Percentiles rank a stretch among this genome's conserved stretches.
These are phyloP conservation scores for Trilocha varians DNA, from an alignment of 2,888 invertebrate genomes.

Conservation along the genomic window DNA sequence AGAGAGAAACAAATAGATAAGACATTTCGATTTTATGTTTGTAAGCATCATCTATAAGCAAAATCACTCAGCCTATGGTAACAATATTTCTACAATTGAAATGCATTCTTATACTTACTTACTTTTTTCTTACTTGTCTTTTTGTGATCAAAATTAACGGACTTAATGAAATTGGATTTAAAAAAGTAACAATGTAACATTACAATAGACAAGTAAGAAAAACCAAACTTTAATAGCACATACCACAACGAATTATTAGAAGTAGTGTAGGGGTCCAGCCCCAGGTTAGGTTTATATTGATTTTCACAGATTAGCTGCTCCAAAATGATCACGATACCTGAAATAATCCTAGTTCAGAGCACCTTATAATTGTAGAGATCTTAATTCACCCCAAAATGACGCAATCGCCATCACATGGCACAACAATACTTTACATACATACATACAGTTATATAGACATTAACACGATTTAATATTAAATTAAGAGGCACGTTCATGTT, in stretches of 20 bases:
- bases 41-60: conserved; percentile 17
- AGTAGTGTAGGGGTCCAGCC: conserved; percentile 53
- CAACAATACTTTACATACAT: conserved; percentile 56
- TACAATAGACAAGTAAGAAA: too few relatives aligned
- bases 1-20: background rate
- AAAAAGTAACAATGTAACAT: too few relatives aligned
- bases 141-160: too few relatives aligned
- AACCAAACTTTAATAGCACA: too few relatives aligned
- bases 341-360: conserved; percentile 70
- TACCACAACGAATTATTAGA: conserved; percentile 20
- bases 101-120: conserved; percentile 50
- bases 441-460: conserved; percentile 63
- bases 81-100: conserved; percentile 51
- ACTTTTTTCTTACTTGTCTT: too few relatives aligned
- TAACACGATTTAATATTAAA: conserved; percentile 45
- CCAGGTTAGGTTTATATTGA: conserved; percentile 28
- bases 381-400: conserved; percentile 55
- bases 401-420: conserved; percentile 63
- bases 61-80: conserved; percentile 44
- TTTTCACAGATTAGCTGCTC: conserved; percentile 62
- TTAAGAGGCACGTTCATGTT: conserved; percentile 44
- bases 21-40: background rate
- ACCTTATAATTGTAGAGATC: conserved; percentile 75
- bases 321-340: conserved; percentile 63
- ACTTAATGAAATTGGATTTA: too few relatives aligned